Evolutionary conservation across 1,140 invertebrate genomes (phyloP).

Genomic region (Scaptomyza graminum): DNA sequence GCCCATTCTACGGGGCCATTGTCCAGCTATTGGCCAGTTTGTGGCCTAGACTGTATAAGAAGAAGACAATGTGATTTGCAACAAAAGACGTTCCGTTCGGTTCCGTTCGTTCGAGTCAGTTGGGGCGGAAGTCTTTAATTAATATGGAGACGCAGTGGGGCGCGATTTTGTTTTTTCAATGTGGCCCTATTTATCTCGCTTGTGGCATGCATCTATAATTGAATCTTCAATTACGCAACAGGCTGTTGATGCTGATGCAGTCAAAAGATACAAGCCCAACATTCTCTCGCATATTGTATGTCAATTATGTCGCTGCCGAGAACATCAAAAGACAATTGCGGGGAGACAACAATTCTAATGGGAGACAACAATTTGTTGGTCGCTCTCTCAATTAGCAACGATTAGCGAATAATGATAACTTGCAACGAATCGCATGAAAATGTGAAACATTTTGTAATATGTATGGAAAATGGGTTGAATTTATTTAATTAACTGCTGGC

Average conservation of each 20-base stretch:
- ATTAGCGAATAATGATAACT: slow-evolving; percentile 20
- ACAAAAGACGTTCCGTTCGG: slow-evolving; percentile 68
- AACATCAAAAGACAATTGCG: slow-evolving; percentile 36
- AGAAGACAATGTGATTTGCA: slow-evolving; percentile 66
- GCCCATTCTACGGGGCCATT: not conserved
- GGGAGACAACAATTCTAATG: slow-evolving; percentile 11
- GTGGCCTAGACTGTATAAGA: slow-evolving; percentile 21
- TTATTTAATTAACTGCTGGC: too few relatives aligned
- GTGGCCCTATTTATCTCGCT: slow-evolving; percentile 11
- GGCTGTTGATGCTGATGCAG: slow-evolving; percentile 24
- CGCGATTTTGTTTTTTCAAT: too few relatives aligned
- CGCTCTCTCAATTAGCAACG: slow-evolving; percentile 29
- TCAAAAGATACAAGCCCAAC: slow-evolving; percentile 10
- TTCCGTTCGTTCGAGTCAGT: slow-evolving; percentile 30
- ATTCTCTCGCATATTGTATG: not conserved
- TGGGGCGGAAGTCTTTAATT: slow-evolving; percentile 76
- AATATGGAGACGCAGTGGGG: slow-evolving; percentile 46
- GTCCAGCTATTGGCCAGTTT: slow-evolving; percentile 1
- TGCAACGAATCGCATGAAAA: not conserved
- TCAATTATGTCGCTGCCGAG: slow-evolving; percentile 9
- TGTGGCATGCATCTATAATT: slow-evolving; percentile 63
- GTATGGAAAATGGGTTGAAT: slow-evolving; percentile 21
- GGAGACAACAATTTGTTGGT: slow-evolving; percentile 19
- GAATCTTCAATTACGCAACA: slow-evolving; percentile 72
- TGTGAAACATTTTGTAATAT: slow-evolving; percentile 37